Base-by-base conservation (phyloP, 2,888 invertebrate species). In the Hipparchia semele region DNA sequence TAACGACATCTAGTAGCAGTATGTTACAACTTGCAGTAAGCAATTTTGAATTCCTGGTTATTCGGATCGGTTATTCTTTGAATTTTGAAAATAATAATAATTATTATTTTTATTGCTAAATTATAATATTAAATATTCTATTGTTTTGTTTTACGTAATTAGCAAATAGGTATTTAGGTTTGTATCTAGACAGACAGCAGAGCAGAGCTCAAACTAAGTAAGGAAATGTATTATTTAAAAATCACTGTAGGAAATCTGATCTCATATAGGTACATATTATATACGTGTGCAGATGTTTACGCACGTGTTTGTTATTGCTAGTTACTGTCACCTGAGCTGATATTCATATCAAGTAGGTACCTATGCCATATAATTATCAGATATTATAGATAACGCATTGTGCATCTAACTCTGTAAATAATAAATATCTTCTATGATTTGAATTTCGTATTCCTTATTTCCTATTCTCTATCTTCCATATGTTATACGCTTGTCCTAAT, bases 391-490 rank as follows among this genome's bases (percentile, higher is more conserved):
- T 68, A 68, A 59, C 13, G 45, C n/a, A 45, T 10, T 58, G 58
- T 68, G 64, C 56, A 51, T 65, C 62, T 64, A 51, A 49, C 62
- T 68, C 53, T 72, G 72, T 72, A 68, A 68, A 72, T 72, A 68
- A 72, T 72, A 58, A 46, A 68, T 51, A 39, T 58, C 62, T 51
- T 23, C 46, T 49, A 62, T 61, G n/a, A 53, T 54, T 70, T 10
- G 53, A 67, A 46, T 13, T 70, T 58, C 51, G 67, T 54, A 54
- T 67, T 62, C n/a, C 45, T 49, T 23, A 51, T 13, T 23, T 8
- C 58, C 13, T 13, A 2, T 13, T n/a, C n/a, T 8, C 23, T 53
- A 12, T 53, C 10, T 1, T 53, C 8, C 8, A 51, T 8, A 10
- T 1, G 10, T 10, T 10, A 10, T 51, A 51, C 10, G 8, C 51